Conservation (phyloP, 2,797 vertebrate genomes). For the Sitta carolinensis region DNA sequence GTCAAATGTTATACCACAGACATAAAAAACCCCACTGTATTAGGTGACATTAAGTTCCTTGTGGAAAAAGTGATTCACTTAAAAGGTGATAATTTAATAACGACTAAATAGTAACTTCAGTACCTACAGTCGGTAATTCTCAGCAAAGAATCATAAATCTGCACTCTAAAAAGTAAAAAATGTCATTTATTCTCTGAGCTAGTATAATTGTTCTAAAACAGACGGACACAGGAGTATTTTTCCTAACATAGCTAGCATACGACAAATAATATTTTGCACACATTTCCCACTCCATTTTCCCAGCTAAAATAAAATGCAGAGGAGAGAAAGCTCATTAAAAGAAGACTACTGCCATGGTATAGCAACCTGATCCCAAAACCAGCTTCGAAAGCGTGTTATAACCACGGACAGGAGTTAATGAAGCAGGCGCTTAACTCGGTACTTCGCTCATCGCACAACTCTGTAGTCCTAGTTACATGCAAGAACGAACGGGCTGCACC, state of each 20-base stretch:
- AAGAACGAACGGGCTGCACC: rapidly evolving
- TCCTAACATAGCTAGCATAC: neutral
- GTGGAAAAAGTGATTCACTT: neutral
- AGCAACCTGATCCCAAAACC: neutral
- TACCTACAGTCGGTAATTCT: neutral
- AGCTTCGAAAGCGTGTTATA: neutral
- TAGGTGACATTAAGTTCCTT: neutral
- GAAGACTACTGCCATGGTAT: rapidly evolving
- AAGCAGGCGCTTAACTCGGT: rapidly evolving
- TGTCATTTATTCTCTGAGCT: neutral
- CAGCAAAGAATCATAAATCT: neutral
- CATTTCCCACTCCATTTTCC: neutral
- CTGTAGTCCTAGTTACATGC: rapidly evolving
- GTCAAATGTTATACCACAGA: neutral
- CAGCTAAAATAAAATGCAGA: neutral
- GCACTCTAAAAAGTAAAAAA: neutral
- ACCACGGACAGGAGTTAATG: neutral
- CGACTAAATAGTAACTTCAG: neutral
- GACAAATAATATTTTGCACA: neutral
- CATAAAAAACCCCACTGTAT: rapidly evolving
- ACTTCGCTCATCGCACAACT: too few relatives aligned
- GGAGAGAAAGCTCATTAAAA: neutral
- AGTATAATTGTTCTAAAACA: neutral
- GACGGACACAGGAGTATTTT: rapidly evolving
- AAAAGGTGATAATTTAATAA: neutral